Evolutionary conservation across 35 echinoderm and acorn worm species (phyloP), one percentile per base, ranked within the genome.

Genomic region (Apostichopus parvimensis): DNA sequence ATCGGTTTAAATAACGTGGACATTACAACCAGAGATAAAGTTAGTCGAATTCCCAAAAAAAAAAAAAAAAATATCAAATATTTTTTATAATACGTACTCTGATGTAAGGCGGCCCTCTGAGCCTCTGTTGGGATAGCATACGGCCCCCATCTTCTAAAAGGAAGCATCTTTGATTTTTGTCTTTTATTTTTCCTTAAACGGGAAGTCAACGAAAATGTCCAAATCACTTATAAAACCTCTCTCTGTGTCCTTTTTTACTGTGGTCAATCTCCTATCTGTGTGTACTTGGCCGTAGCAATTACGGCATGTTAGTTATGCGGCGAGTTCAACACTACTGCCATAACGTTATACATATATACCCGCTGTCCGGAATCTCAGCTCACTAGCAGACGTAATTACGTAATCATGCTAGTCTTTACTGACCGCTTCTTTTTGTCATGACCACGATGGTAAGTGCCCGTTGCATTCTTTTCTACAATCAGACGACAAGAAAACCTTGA

Each of bases 91-190:
- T 56, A 90, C 88, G 52, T 78, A 90, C 88, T 73, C 54, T 90
- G 88, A 90, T 90, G 88, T 8, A 90, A 56, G 2, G 88, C 68
- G 12, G 73, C 53, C 22, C 88, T 26, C 56, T 73, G 73, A 6
- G 68, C 62, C 34, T 90, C 88, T 0, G 88, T 78, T 68, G 88
- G 88, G 28, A 90, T 90, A 57, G 88, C 88, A 56, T 90, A 90
- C 23, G 88, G 88, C 53, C 68, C 88, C 88, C 88, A 90, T 90
- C 88, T 73, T 73, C 88, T 18, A 28, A 77, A 90, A n/a, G 88
- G 88, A 25, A 90, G 8, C 88, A 90, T 90, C 13, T 54, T 86
- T 54, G 10, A 56, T 13, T 86, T 11, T 79, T 56, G 52, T 45
- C 34, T 45, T 45, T 45, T 2, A 45, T 45, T 45, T 45, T 45